phyloP scores from a whole-genome alignment of 2,888 invertebrate species.

The Tholera decimalis region DNA sequence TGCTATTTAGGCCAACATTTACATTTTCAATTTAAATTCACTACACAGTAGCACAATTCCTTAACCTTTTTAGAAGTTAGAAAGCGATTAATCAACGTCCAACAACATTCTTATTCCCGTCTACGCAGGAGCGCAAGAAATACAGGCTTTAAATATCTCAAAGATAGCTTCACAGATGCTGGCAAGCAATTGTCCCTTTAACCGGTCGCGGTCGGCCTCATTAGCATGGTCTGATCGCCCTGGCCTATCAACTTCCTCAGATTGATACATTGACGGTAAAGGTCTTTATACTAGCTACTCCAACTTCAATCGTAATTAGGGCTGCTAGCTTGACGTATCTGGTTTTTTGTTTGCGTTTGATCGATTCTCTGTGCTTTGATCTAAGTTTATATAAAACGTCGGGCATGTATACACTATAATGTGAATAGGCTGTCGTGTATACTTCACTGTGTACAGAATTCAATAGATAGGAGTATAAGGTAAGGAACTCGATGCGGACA shows the following conservation, averaged over 20 bases:
- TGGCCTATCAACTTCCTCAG: constrained; percentile 79
- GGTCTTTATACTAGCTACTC: constrained; percentile 78
- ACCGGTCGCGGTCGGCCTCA: constrained; percentile 85
- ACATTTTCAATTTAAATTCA: constrained; percentile 74
- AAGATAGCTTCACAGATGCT: constrained; percentile 82
- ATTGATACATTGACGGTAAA: constrained; percentile 88
- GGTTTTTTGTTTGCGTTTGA: constrained; percentile 72
- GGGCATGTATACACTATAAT: constrained; percentile 46
- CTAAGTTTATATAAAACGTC: constrained; percentile 37
- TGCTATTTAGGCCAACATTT: constrained; percentile 69
- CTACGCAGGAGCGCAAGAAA: constrained; percentile 76
- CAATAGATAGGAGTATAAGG: constrained; percentile 73
- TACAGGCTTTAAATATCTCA: constrained; percentile 82
- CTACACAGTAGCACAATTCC: constrained; percentile 72
- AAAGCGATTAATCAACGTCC: constrained; percentile 81
- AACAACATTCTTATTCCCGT: constrained; percentile 77
- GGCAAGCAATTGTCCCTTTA: constrained; percentile 85
- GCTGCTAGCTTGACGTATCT: constrained; percentile 67
- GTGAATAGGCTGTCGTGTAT: constrained; percentile 59
- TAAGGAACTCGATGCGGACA: constrained; percentile 81
- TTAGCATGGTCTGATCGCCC: constrained; percentile 85
- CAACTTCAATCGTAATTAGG: constrained; percentile 80
- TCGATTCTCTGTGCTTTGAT: constrained; percentile 64
- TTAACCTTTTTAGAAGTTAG: constrained; percentile 71
- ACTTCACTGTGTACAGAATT: constrained; percentile 66